phyloP scores from a whole-genome alignment of 2,888 invertebrate genomes.

The Galerucella calmariensis region DNA sequence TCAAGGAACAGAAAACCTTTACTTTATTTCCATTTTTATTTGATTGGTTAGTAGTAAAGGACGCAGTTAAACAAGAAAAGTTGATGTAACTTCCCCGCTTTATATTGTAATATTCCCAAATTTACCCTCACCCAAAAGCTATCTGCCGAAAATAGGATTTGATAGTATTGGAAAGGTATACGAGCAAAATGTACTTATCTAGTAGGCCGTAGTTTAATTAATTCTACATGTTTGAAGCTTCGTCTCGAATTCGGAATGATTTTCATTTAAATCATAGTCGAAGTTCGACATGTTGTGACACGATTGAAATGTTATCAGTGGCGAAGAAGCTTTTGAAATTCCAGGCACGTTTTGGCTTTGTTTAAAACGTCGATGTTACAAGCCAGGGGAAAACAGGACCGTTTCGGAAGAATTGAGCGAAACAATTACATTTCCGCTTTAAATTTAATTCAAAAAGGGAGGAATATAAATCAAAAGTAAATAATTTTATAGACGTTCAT shows the following conservation, averaged over 20 bases:
- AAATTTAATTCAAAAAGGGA: too few species aligned
- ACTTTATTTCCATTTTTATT: neutral
- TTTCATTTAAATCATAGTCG: neutral
- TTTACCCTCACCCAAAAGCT: neutral
- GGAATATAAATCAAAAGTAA: too few species aligned
- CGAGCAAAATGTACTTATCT: neutral
- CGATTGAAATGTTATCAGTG: constrained; percentile 7
- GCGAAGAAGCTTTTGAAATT: neutral
- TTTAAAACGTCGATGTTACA: neutral
- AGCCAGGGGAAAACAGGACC: neutral
- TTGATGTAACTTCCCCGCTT: too few species aligned
- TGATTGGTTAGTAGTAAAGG: neutral
- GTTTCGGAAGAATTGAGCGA: neutral
- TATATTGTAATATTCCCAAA: too few species aligned
- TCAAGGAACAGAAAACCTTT: too few species aligned
- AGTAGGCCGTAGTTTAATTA: neutral
- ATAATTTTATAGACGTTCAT: too few species aligned
- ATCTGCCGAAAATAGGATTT: neutral
- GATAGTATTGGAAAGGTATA: neutral
- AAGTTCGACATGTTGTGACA: neutral
- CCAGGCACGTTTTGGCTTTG: neutral
- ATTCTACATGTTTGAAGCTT: neutral
- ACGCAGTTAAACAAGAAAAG: neutral
- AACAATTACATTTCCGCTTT: too few species aligned
- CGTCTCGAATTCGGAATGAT: neutral